Evolutionary conservation across 2,888 invertebrate genomes (phyloP), one percentile per base, ranked within the genome.

Genomic region (Drosophila austrosaltans): DNA sequence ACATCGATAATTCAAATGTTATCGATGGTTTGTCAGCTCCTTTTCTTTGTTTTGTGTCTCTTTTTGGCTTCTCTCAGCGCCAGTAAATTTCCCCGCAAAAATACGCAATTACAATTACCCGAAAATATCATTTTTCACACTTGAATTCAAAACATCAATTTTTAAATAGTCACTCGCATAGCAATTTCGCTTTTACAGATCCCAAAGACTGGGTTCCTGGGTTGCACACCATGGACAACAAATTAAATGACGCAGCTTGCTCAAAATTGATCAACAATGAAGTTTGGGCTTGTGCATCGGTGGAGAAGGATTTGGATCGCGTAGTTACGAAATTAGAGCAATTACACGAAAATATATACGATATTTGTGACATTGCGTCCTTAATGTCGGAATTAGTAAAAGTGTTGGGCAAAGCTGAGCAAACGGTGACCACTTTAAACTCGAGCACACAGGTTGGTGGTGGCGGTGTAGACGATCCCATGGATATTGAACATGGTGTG

Each of bases 301-400:
- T 93, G 12, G 93, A 93, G 75, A 92, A 92, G 74, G 93, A 93
- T 61, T 82, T 93, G 20, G 91, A 92, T 73, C 89, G 92, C 36
- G 92, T 93, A 8, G 90, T 92, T 12, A 81, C 85, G 16, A 93
- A 92, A 71, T 90, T 93, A 63, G 90, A 90, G 30, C 90, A 90
- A 61, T 91, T 93, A 28, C 90, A 91, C n/a, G 91, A 91, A 16
- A 91, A 90, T 40, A n/a, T 40, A n/a, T 48, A 12, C 22, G 10
- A 7, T 66, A 90, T 92, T 2, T 77, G 81, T 0, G 93, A 92
- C 77, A 91, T 92, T 3, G 89, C 89, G 0, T 79, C 85, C 25
- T 70, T 91, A 25, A 79, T 92, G 69, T 90, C 89, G n/a, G 91
- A 92, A 66, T 75, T 92, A 63, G 76, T 87, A 39, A 80, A 90